Conservation (phyloP, 2,888 invertebrate species). For the Gonocerus acuteangulatus region DNA sequence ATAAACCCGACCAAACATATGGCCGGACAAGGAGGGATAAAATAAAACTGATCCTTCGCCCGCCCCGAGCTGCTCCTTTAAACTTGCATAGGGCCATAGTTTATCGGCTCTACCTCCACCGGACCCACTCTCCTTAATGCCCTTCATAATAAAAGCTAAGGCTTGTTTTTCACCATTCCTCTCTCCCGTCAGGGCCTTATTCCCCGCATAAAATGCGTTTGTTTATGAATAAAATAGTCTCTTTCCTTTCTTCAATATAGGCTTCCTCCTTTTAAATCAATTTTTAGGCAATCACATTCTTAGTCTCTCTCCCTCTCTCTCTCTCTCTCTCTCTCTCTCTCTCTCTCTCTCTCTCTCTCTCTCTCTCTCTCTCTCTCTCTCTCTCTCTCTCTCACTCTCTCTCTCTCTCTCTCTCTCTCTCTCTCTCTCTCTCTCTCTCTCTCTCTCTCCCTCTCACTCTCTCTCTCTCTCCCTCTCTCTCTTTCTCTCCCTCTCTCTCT, state of each 20-base stretch:
- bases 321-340: too few relatives aligned
- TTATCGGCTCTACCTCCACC: conserved; percentile 11
- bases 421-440: too few relatives aligned
- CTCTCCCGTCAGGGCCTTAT: not conserved
- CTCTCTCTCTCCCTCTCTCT: too few relatives aligned
- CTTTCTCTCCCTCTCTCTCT: too few relatives aligned
- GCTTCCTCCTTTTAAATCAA: too few relatives aligned
- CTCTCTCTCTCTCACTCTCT: too few relatives aligned
- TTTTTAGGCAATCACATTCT: too few relatives aligned
- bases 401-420: too few relatives aligned
- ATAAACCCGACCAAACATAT: conserved; percentile 29
- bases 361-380: too few relatives aligned
- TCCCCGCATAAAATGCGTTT: conserved; percentile 1
- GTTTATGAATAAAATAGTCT: conserved; percentile 21
- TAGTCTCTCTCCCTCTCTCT: too few relatives aligned
- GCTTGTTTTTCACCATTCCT: conserved; percentile 4
- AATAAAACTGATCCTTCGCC: conserved; percentile 24
- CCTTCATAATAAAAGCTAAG: conserved; percentile 25
- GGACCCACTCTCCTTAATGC: conserved; percentile 22
- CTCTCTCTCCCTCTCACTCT: too few relatives aligned
- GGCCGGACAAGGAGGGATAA: conserved; percentile 27
- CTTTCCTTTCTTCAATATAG: not conserved
- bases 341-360: too few relatives aligned
- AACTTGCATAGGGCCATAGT: conserved; percentile 29
- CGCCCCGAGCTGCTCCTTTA: conserved; percentile 7